Evolutionary conservation across 2,888 invertebrate species (phyloP).

Genomic region (Crocallis elinguaria): DNA sequence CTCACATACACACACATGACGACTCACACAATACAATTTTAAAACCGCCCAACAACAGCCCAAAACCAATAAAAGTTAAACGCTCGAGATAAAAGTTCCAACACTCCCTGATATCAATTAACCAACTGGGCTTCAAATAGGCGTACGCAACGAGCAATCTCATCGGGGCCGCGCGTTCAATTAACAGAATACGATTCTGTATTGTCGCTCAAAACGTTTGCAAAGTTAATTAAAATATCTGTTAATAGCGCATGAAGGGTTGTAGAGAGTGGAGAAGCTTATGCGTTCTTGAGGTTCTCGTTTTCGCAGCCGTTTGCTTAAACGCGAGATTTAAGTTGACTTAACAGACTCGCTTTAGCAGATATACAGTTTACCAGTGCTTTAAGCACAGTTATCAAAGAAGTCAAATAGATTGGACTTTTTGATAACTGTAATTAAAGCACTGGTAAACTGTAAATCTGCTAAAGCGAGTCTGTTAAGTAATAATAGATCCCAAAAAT

Average conservation of each 20-base stretch:
- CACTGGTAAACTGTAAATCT: too few relatives aligned
- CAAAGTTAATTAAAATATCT: slow-evolving; percentile 73
- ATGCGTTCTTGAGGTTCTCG: not conserved
- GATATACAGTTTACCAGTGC: too few relatives aligned
- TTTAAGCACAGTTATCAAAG: too few relatives aligned
- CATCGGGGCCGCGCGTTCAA: slow-evolving; percentile 66
- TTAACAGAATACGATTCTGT: slow-evolving; percentile 73
- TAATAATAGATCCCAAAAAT: too few relatives aligned
- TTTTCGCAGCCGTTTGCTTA: too few relatives aligned
- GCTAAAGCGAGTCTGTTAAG: too few relatives aligned
- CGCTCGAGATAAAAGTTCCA: slow-evolving; percentile 21
- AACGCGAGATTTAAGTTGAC: too few relatives aligned
- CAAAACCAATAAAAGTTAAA: slow-evolving; percentile 29
- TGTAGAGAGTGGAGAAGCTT: not conserved
- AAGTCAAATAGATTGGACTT: too few relatives aligned
- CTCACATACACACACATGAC: not conserved
- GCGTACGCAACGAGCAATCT: slow-evolving; percentile 60
- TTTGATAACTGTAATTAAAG: too few relatives aligned
- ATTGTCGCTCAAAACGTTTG: slow-evolving; percentile 63
- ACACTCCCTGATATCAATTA: slow-evolving; percentile 46
- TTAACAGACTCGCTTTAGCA: too few relatives aligned
- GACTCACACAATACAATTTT: slow-evolving; percentile 6
- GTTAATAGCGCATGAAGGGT: slow-evolving; percentile 3
- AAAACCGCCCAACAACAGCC: slow-evolving; percentile 17
- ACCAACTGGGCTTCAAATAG: slow-evolving; percentile 50